A percentile compares a stretch with the other conserved stretches of the same genome.
phyloP scores from a whole-genome alignment of 2,888 invertebrate genomes.

The Brachyopa scutellaris region DNA sequence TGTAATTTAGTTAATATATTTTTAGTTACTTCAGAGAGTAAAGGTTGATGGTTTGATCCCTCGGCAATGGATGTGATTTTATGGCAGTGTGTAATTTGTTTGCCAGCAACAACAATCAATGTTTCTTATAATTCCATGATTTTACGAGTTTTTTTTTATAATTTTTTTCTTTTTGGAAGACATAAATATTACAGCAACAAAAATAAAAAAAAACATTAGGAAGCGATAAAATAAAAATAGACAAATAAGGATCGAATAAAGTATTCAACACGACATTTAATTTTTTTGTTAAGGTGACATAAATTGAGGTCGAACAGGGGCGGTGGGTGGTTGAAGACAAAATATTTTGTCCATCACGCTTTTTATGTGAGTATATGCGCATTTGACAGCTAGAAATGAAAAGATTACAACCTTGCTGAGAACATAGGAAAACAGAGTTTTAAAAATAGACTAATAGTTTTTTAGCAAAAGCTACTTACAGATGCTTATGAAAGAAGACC shows the following conservation, averaged over 20 bases:
- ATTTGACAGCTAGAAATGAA: too few relatives aligned
- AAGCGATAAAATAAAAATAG: background rate
- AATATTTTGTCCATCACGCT: too few relatives aligned
- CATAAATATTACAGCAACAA: background rate
- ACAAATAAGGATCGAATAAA: background rate
- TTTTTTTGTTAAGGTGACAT: too few relatives aligned
- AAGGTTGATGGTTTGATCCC: constrained; percentile 27
- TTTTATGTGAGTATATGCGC: too few relatives aligned
- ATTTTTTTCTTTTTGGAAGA: background rate
- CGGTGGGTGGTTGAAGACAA: too few relatives aligned
- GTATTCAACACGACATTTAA: background rate
- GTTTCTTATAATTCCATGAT: constrained; percentile 6
- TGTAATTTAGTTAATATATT: too few relatives aligned
- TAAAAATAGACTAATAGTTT: too few relatives aligned
- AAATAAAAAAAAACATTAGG: background rate
- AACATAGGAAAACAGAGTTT: too few relatives aligned
- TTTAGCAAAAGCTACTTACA: too few relatives aligned
- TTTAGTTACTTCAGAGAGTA: background rate
- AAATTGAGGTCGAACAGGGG: too few relatives aligned
- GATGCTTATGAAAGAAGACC: too few relatives aligned
- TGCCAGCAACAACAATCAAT: constrained; percentile 2
- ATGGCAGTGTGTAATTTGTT: background rate
- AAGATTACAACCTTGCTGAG: too few relatives aligned
- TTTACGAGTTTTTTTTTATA: background rate
- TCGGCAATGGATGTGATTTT: constrained; percentile 4